phyloP scores from a whole-genome alignment of 2,797 vertebrate species.

The Benthosema pterotum region DNA sequence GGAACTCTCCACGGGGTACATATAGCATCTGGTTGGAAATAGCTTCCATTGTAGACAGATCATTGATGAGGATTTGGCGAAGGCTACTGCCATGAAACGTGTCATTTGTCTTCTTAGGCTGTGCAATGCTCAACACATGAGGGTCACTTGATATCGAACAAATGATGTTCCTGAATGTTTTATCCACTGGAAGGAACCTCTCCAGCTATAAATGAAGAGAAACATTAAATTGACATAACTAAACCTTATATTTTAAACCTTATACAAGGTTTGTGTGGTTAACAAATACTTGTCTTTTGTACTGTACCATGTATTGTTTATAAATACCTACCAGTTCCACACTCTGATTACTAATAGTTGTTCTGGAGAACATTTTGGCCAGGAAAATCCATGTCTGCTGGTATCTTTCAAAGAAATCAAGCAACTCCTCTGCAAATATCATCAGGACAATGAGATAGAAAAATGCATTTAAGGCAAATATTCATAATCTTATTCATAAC shows the following conservation, averaged over 20 bases:
- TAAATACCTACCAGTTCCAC: conserved; percentile 77
- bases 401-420: conserved; percentile 81
- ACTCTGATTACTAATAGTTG: conserved; percentile 60
- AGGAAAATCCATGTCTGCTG: conserved; percentile 86
- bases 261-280: background rate
- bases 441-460: conserved; percentile 17
- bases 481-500: background rate
- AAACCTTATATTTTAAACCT: background rate
- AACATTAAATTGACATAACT: background rate
- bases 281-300: background rate
- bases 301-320: no score
- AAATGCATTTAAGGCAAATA: background rate
- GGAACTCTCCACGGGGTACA: conserved; percentile 68
- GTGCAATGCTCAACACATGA: conserved; percentile 75
- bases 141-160: conserved; percentile 67
- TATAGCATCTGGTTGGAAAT: conserved; percentile 73
- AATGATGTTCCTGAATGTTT: conserved; percentile 79
- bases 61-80: conserved; percentile 62
- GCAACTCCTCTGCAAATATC: conserved; percentile 67
- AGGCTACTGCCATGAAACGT: conserved; percentile 66
- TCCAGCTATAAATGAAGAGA: conserved; percentile 56
- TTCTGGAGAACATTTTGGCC: conserved; percentile 77
- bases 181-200: conserved; percentile 73
- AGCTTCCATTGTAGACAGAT: conserved; percentile 78
- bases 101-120: conserved; percentile 31